Evolutionary conservation across 2,113 vertebrate species (phyloP), one percentile per base, ranked within the genome.

Genomic region (Plestiodon gilberti): DNA sequence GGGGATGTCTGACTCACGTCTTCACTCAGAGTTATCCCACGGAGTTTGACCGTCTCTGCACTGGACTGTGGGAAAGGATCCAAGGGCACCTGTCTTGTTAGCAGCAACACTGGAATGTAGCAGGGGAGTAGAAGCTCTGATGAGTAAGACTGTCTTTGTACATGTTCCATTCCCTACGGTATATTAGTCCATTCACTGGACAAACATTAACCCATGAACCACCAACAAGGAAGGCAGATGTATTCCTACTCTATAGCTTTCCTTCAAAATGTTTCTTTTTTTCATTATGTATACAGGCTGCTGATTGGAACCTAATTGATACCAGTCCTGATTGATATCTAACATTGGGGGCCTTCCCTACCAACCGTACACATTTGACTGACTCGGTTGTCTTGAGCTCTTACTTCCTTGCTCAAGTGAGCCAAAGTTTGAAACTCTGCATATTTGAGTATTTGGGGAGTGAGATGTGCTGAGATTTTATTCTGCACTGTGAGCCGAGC

Each of bases 61-160:
- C 2, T 0, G 64, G 14, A 22, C 65, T 43, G 0, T 0, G 67
- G 62, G 18, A 70, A 8, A 0, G 73, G 14, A 2, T 55, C 5
- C 0, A 22, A 11, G 30, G 38, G 0, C 0, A 55, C n/a, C 1
- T 1, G 6, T 70, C 28, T 62, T 75, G 40, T 0, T 0, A 4
- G 1, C 0, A 0, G 55, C 73, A 40, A 35, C 52, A 33, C 69
- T 57, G 23, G 35, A 30, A 0, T 0, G 14, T 38, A 61, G 10
- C 6, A 73, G 55, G 40, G 38, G 9, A 59, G 30, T 3, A 8
- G 48, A 61, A 52, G 10, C 2, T 35, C n/a, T 75, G 78, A 30
- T 7, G 48, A 30, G 25, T 73, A 17, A 82, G 20, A 59, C 11
- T 10, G 7, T 33, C 38, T 74, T 81, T 74, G 30, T 30, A 80